Evolutionary conservation across 2,113 vertebrate genomes (phyloP), one percentile per base, ranked within the genome.

Genomic region (Craseonycteris thonglongyai): DNA sequence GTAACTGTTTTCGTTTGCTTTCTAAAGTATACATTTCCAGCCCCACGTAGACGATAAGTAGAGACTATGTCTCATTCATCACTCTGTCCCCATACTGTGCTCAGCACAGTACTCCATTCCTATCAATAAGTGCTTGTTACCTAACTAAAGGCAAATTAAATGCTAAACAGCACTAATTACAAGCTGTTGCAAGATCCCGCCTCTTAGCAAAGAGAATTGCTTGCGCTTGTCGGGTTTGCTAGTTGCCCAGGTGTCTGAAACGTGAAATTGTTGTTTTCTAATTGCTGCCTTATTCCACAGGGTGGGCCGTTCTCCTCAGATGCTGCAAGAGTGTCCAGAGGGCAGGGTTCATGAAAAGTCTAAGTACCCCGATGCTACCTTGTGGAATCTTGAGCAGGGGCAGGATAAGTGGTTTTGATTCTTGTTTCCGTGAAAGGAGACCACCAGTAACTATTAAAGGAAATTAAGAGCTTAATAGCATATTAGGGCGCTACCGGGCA

Each of bases 101-200:
- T 85, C 8, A 63, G 79, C 47, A 7, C 71, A 7, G 87, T 0
- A 0, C 86, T 58, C 51, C 6, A 0, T 24, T 68, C 81, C 86
- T 59, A 47, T 83, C 96, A 71, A 24, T 90, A 88, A n/a, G 22
- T 35, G 61, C 93, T 95, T 59, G 90, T 95, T 88, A 85, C 93
- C 94, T 56, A 88, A 95, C 94, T 33, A 47, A 94, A 95, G 88
- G 94, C 95, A 74, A 92, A 95, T 97, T 90, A 90, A 92, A 88
- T 74, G 96, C 94, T 94, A 69, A 92, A 65, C 88, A 79, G 86
- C 68, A 54, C 91, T 89, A 79, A 93, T 75, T 65, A 86, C 91
- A 86, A 93, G 93, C 91, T 75, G 86, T 72, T 72, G 47, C 78
- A 35, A 80, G 94, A 85, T 71, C 88, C 38, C 4, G 6, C 88